A percentile compares a stretch with the other conserved stretches of the same genome.
These are phyloP conservation scores for Heliconius eleuchia DNA, from an alignment of 1,140 invertebrate species.

Conservation along the genomic window DNA sequence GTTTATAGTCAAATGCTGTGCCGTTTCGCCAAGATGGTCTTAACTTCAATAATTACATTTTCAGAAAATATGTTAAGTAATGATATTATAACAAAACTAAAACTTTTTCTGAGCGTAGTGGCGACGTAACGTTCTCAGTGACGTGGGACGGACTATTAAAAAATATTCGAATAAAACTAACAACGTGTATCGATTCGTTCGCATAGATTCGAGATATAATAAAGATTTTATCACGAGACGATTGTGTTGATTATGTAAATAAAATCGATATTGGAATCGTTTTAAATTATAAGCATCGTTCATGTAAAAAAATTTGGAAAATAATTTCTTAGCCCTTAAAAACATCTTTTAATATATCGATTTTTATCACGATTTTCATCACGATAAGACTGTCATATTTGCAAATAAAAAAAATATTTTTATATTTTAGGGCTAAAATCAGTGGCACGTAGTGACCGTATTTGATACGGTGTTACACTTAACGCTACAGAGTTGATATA, in stretches of 20 bases:
- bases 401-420: background rate
- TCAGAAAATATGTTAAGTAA: no score
- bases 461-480: constrained; percentile 73
- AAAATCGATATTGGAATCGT: background rate
- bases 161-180: background rate
- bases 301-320: background rate
- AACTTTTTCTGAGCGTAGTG: background rate
- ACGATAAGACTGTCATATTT: background rate
- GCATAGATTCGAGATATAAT: background rate
- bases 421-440: background rate
- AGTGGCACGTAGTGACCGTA: constrained; percentile 73
- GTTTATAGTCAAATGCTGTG: no score
- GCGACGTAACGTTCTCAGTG: background rate
- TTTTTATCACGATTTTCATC: no score
- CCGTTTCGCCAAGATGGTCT: no score
- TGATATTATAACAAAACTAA: no score
- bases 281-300: background rate
- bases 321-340: background rate
- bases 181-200: background rate
- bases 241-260: background rate
- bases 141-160: background rate
- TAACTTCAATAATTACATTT: no score
- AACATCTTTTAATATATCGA: background rate
- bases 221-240: background rate
- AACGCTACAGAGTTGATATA: constrained; percentile 74